Conservation (phyloP, 2,888 invertebrate species). For the Tolmerus cingulatus region DNA sequence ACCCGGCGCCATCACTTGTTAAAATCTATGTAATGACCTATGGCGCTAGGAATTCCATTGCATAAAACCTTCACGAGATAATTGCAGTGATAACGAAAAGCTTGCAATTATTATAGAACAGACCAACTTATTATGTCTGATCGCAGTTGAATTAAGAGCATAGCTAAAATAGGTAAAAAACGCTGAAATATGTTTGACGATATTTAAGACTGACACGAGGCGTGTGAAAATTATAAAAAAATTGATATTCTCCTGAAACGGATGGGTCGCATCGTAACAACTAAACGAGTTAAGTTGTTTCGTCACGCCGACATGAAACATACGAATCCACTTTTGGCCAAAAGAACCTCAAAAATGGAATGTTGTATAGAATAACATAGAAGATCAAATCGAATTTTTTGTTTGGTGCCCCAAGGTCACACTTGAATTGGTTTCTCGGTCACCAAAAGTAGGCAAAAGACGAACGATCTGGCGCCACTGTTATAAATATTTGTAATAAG, state of each 20-base stretch:
- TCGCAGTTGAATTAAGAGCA: neutral
- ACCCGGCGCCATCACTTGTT: slow-evolving; percentile 36
- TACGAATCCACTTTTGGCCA: neutral
- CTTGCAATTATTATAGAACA: neutral
- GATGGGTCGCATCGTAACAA: neutral
- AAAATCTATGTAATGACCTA: slow-evolving; percentile 17
- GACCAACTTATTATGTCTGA: neutral
- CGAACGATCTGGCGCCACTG: slow-evolving; percentile 8
- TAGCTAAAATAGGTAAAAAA: neutral
- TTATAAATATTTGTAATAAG: slow-evolving; percentile 29
- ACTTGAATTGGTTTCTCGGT: neutral
- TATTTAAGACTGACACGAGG: neutral
- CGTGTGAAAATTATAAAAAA: neutral
- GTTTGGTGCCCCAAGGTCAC: neutral
- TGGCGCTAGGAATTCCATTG: neutral
- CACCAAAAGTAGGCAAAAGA: slow-evolving; percentile 29
- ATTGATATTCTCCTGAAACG: neutral
- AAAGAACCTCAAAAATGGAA: neutral
- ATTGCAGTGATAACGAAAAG: neutral
- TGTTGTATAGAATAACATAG: neutral
- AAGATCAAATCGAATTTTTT: neutral
- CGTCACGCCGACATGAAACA: neutral
- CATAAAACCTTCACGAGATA: neutral
- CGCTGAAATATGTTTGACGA: neutral
- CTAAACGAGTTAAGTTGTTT: neutral